Conservation (phyloP, 2,113 vertebrate species). For the Chloropsis hardwickii region DNA sequence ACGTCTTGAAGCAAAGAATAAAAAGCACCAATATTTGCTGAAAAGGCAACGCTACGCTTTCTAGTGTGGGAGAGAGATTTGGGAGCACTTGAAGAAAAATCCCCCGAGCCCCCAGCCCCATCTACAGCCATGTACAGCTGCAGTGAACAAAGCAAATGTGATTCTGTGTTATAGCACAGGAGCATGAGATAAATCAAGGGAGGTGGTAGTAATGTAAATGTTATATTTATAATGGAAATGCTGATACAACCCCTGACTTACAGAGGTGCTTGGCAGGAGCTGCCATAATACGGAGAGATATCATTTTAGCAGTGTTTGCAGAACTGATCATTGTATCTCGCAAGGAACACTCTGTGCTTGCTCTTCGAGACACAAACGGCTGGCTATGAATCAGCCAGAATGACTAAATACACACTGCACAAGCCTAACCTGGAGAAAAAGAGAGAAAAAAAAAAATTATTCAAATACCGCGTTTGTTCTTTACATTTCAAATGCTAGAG, state of each 20-base stretch:
- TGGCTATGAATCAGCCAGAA: conserved; percentile 32
- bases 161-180: not conserved
- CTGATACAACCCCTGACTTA: conserved; percentile 40
- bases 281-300: conserved; percentile 3
- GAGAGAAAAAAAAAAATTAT: not conserved
- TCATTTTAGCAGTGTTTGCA: conserved; percentile 45
- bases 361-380: conserved; percentile 44
- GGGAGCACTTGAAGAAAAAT: conserved; percentile 47
- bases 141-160: conserved; percentile 37
- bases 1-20: conserved; percentile 11
- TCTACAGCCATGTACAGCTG: not conserved
- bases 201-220: conserved; percentile 43
- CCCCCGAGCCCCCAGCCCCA: not conserved
- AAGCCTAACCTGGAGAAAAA: conserved; percentile 24
- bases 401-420: conserved; percentile 25
- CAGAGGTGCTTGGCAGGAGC: not conserved
- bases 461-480: conserved; percentile 47
- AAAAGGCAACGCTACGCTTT: not conserved
- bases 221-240: conserved; percentile 60
- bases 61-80: not conserved
- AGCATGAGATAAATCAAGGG: conserved; percentile 49
- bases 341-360: conserved; percentile 15
- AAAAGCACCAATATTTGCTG: conserved; percentile 42
- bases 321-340: conserved; percentile 42
- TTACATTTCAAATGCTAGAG: conserved; percentile 64